These are phyloP conservation scores for Polydrusus cervinus DNA, from an alignment of 2,888 invertebrate genomes.

Conservation along the genomic window DNA sequence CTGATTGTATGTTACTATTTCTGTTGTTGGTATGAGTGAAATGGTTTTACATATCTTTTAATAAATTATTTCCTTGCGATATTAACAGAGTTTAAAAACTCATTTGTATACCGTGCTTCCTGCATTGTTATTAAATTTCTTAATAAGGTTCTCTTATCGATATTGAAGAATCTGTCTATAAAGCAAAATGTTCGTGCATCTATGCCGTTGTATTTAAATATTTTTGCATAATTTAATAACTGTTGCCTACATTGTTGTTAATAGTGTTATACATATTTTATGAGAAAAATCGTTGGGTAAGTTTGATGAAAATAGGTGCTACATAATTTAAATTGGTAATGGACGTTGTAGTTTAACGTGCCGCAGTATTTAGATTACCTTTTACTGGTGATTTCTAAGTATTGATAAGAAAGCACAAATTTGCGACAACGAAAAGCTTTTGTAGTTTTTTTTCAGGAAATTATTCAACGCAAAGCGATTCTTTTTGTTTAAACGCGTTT, in stretches of 20 bases:
- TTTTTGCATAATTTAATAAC: slow-evolving; percentile 53
- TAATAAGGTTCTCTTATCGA: slow-evolving; percentile 53
- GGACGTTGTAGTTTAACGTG: background rate
- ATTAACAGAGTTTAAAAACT: slow-evolving; percentile 48
- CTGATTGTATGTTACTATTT: slow-evolving; percentile 12
- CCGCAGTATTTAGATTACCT: background rate
- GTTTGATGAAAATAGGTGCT: background rate
- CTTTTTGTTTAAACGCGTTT: too few relatives aligned
- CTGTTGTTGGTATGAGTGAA: background rate
- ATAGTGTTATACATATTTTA: slow-evolving; percentile 44
- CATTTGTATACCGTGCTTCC: slow-evolving; percentile 53
- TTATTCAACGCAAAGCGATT: too few relatives aligned
- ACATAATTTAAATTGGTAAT: slow-evolving; percentile 16
- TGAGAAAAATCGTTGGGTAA: slow-evolving; percentile 23
- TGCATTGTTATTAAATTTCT: slow-evolving; percentile 52
- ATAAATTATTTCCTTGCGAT: slow-evolving; percentile 38
- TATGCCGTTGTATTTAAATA: slow-evolving; percentile 49
- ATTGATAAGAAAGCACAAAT: too few relatives aligned
- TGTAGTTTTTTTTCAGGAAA: too few relatives aligned
- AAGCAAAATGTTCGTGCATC: slow-evolving; percentile 49
- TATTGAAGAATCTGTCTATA: slow-evolving; percentile 52
- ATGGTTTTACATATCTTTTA: slow-evolving; percentile 37
- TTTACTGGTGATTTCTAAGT: background rate
- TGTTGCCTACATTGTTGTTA: slow-evolving; percentile 48
- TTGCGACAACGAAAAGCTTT: too few relatives aligned